Conservation (phyloP, 2,113 vertebrate genomes). For the Echinops telfairi region DNA sequence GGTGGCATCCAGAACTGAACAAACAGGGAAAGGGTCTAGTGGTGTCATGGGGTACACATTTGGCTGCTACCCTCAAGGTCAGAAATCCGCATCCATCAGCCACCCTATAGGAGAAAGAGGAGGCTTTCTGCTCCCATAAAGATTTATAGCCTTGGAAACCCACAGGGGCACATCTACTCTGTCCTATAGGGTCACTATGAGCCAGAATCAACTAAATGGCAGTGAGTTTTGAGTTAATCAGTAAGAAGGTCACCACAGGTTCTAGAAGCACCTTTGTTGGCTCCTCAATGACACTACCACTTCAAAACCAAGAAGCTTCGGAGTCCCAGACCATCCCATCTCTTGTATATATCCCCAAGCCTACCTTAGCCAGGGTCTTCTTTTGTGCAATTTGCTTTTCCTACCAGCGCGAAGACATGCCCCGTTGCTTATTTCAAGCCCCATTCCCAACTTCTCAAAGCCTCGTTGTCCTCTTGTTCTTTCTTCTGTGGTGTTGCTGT, state of each 20-base stretch:
- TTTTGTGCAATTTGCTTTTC: slow-evolving; percentile 39
- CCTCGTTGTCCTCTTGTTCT: slow-evolving; percentile 38
- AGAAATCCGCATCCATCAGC: no score
- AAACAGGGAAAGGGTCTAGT: slow-evolving; percentile 8
- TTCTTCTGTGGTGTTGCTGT: slow-evolving; percentile 23
- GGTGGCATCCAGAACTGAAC: slow-evolving; percentile 1
- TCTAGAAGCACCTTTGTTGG: not conserved
- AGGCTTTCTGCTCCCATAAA: no score
- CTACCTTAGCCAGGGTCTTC: not conserved
- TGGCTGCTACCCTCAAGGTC: no score
- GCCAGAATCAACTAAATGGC: not conserved
- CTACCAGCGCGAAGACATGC: not conserved
- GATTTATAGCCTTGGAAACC: no score
- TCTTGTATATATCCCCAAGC: not conserved
- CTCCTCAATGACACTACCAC: not conserved
- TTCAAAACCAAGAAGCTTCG: not conserved
- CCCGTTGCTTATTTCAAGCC: slow-evolving; percentile 13
- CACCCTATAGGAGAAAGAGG: no score
- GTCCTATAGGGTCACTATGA: no score
- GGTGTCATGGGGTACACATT: no score
- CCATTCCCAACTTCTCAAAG: slow-evolving; percentile 11
- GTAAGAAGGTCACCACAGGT: not conserved
- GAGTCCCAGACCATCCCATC: not conserved
- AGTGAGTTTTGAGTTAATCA: not conserved
- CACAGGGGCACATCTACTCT: no score